Conservation (phyloP, 2,113 vertebrate species). For the Diadophis punctatus region DNA sequence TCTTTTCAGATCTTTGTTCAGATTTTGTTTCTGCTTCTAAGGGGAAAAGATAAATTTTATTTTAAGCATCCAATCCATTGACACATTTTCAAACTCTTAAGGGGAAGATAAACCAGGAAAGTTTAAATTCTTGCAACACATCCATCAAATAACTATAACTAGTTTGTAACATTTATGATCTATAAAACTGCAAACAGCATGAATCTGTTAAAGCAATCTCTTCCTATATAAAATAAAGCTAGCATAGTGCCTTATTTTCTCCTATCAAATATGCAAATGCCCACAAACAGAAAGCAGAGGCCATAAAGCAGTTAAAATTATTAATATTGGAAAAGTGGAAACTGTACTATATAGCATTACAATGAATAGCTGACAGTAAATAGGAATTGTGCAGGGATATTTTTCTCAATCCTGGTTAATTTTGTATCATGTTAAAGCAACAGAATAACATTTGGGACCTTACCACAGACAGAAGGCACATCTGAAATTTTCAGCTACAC, state of each 20-base stretch:
- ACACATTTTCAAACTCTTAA: neutral
- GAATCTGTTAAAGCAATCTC: neutral
- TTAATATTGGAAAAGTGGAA: neutral
- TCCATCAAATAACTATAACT: conserved; percentile 3
- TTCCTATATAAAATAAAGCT: neutral
- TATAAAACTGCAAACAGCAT: neutral
- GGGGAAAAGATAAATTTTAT: neutral
- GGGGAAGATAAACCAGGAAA: neutral
- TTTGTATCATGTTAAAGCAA: conserved; percentile 19
- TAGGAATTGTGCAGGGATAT: conserved; percentile 21
- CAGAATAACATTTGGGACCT: conserved; percentile 3
- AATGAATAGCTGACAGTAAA: neutral
- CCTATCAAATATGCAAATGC: neutral
- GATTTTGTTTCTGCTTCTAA: neutral
- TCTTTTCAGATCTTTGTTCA: neutral
- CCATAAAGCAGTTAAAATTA: neutral
- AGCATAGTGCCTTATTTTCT: rapidly evolving
- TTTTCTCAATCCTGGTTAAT: neutral
- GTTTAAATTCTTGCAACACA: neutral
- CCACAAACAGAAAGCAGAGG: neutral
- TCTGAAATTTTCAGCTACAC: neutral
- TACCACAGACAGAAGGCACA: neutral
- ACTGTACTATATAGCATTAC: neutral
- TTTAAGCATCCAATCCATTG: neutral
- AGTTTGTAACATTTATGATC: neutral